These are phyloP conservation scores for Carpatolechia fugitivella DNA, from an alignment of 2,888 invertebrate species.

Conservation along the genomic window DNA sequence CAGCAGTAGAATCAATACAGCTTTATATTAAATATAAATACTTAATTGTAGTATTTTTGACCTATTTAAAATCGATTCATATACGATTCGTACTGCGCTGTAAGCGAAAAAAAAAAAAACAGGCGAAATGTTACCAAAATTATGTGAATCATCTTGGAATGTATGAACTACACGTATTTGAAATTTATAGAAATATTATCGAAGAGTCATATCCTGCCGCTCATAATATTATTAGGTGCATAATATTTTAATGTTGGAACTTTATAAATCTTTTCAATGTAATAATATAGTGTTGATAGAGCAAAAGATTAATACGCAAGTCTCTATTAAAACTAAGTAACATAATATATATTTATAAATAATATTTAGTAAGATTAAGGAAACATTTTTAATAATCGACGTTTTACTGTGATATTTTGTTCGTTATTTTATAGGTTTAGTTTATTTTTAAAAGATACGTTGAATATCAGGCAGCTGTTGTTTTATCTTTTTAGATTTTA, in stretches of 20 bases:
- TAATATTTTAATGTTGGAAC: constrained; percentile 6
- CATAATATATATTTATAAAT: background rate
- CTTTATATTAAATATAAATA: too few relatives aligned
- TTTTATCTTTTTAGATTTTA: background rate
- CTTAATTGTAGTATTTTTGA: too few relatives aligned
- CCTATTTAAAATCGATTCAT: too few relatives aligned
- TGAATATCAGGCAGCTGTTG: constrained; percentile 5
- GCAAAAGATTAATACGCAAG: background rate
- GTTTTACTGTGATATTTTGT: constrained; percentile 18
- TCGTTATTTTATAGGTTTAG: background rate
- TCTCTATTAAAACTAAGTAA: background rate
- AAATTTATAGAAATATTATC: constrained; percentile 4
- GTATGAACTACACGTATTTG: too few relatives aligned
- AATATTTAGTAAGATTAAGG: background rate
- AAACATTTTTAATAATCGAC: background rate
- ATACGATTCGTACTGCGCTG: too few relatives aligned
- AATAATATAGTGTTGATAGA: background rate
- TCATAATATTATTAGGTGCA: constrained; percentile 4
- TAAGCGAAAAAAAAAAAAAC: too few relatives aligned
- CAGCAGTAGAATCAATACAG: too few relatives aligned
- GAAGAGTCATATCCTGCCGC: constrained; percentile 13
- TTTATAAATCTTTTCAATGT: constrained; percentile 1
- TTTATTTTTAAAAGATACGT: background rate
- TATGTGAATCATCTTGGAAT: too few relatives aligned
- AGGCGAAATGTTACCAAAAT: too few relatives aligned